These are phyloP conservation scores for Zenarchopterus dispar DNA, from an alignment of 2,797 vertebrate genomes.

Conservation along the genomic window DNA sequence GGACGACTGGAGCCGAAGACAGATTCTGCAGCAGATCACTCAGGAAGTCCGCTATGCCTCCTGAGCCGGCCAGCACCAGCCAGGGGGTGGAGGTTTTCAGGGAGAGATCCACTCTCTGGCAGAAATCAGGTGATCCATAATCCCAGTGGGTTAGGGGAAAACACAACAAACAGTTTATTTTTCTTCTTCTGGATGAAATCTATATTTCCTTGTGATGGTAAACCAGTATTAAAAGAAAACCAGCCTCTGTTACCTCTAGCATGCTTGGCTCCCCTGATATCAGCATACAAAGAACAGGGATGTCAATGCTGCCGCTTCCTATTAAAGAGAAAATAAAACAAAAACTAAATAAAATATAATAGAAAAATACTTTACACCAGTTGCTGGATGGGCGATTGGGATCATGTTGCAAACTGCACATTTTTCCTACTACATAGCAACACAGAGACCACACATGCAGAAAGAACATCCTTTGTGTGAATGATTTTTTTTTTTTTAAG, in stretches of 20 bases:
- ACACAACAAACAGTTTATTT: not conserved
- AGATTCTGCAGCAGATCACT: conserved; percentile 84
- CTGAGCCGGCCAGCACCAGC: conserved; percentile 88
- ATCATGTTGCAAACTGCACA: not conserved
- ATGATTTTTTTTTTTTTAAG: not conserved
- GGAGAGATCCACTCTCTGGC: conserved; percentile 84
- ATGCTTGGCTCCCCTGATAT: conserved; percentile 84
- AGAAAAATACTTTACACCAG: not conserved
- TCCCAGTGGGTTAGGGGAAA: not conserved
- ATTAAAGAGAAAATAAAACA: not conserved
- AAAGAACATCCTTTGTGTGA: not conserved
- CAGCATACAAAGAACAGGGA: conserved; percentile 90
- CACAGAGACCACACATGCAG: not conserved
- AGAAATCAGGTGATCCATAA: not conserved
- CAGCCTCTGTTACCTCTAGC: conserved; percentile 88
- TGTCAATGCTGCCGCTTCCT: conserved; percentile 89
- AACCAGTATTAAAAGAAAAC: not conserved
- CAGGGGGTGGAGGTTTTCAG: conserved; percentile 86
- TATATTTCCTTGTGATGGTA: not conserved
- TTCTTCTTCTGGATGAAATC: not conserved
- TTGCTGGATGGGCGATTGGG: too few species aligned
- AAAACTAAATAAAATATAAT: not conserved
- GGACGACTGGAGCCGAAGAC: conserved; percentile 40
- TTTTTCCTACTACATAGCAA: not conserved
- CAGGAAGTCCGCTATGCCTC: conserved; percentile 88